Base-by-base conservation (phyloP, 2,113 vertebrate species). In the Limanda limanda region DNA sequence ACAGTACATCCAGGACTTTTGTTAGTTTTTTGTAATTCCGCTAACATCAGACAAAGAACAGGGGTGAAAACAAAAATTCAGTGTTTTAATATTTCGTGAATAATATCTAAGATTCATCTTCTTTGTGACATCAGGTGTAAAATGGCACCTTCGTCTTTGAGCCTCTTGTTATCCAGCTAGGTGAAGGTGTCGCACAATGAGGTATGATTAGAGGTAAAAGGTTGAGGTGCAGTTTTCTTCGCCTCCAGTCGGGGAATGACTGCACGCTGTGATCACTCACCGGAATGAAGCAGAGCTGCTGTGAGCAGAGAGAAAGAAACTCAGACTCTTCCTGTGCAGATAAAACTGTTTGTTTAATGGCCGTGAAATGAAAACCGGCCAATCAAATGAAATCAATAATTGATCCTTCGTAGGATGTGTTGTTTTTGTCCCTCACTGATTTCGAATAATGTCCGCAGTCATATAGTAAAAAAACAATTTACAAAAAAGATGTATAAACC, bases 341-440 rank as follows among this genome's bases (percentile, higher is more conserved):
- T 78, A 31, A 79, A 82, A 88, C 74, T 73, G 64, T 85, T 76
- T 57, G 6, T 70, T 71, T 83, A 84, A 92, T 81, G 87, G 79
- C 78, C 68, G 67, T 86, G 90, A 92, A 92, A 92, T 89, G 81
- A 89, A 79, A 78, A 45, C 42, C 82, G 84, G 84, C 62, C 84
- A 79, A 66, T 89, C 84, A 87, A 78, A 84, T 48, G 55, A 82
- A 89, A 84, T 47, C 78, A 86, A 87, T 85, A 84, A 89, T 89
- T 82, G 65, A 86, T 70, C 1, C 1, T 31, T 8, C 1, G 31
- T 7, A 31, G 31, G 31, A 31, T 31, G 62, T 40, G 24, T 70
- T 76, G 54, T 76, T 74, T 88, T 73, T 83, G 47, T 47, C 35
- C 20, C 0, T 8, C 54, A 82, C 79, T 31, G 82, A 82, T 91